These are phyloP conservation scores for Mico argentatus DNA, from an alignment of 2,797 vertebrate species.

Conservation along the genomic window DNA sequence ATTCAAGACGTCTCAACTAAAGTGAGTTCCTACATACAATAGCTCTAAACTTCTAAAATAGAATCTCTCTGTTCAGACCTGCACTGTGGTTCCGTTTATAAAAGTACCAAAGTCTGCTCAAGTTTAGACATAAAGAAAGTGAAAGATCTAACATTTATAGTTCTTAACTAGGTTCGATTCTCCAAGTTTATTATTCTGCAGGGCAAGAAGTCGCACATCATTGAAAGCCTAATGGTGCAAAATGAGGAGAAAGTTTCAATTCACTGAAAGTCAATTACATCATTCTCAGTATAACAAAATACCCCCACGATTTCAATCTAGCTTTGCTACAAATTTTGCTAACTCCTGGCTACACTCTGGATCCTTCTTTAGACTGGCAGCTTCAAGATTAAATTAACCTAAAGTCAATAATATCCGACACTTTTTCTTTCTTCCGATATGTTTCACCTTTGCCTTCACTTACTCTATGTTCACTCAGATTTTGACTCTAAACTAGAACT, in stretches of 20 bases:
- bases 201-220: conserved; percentile 49
- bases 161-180: conserved; percentile 49
- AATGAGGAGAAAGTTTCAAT: conserved; percentile 34
- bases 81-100: not conserved
- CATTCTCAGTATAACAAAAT: not conserved
- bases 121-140: conserved; percentile 36
- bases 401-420: not conserved
- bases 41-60: not conserved
- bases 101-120: not conserved
- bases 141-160: conserved; percentile 7
- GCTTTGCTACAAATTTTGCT: conserved; percentile 22
- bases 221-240: conserved; percentile 63
- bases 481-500: not conserved
- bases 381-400: conserved; percentile 23
- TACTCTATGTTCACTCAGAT: not conserved
- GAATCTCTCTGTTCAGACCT: not conserved
- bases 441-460: conserved; percentile 1
- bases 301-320: conserved; percentile 28
- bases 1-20: not conserved
- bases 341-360: not conserved
- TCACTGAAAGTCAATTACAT: conserved; percentile 48
- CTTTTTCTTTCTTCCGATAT: not conserved
- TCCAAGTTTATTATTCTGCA: conserved; percentile 62
- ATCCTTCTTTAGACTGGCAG: not conserved
- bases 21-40: not conserved